Evolutionary conservation across 2,797 vertebrate genomes (phyloP).

Genomic region (Thaleichthys pacificus): DNA sequence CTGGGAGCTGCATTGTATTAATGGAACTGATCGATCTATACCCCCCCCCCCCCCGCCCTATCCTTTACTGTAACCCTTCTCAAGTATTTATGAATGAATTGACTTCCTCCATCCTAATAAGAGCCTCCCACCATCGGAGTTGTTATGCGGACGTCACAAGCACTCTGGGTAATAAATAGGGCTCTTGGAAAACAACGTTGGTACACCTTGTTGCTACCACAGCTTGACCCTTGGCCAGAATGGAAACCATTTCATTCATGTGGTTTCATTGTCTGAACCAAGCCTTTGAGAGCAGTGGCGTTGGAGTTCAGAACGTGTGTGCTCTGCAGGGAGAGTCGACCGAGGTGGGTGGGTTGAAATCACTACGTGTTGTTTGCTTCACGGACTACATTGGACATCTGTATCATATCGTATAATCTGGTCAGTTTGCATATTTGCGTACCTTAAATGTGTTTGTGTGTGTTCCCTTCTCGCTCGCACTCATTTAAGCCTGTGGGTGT

Average conservation of each 20-base stretch:
- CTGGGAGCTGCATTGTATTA: conserved; percentile 65
- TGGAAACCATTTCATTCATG: conserved; percentile 37
- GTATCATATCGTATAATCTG: background rate
- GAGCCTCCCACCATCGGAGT: conserved; percentile 52
- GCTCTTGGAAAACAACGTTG: conserved; percentile 46
- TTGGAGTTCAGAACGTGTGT: too few relatives aligned
- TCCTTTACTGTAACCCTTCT: conserved; percentile 81
- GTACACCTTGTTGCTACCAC: background rate
- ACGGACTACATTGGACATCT: background rate
- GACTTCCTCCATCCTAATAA: conserved; percentile 74
- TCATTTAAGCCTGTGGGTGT: too few relatives aligned
- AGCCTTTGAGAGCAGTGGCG: conserved; percentile 14
- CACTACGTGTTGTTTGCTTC: background rate
- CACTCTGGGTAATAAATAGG: conserved; percentile 72
- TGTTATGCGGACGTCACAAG: conserved; percentile 67
- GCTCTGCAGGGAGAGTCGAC: background rate
- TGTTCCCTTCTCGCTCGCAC: background rate
- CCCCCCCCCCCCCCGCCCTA: conserved; percentile 66
- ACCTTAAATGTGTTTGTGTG: background rate
- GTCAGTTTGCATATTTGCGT: background rate
- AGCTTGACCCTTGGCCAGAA: conserved; percentile 11
- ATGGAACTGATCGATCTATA: conserved; percentile 81
- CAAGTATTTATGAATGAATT: conserved; percentile 88
- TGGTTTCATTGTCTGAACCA: conserved; percentile 31
- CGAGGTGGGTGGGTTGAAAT: too few relatives aligned